phyloP scores from a whole-genome alignment of 1,140 invertebrate species.

The Hycleus phaleratus region DNA sequence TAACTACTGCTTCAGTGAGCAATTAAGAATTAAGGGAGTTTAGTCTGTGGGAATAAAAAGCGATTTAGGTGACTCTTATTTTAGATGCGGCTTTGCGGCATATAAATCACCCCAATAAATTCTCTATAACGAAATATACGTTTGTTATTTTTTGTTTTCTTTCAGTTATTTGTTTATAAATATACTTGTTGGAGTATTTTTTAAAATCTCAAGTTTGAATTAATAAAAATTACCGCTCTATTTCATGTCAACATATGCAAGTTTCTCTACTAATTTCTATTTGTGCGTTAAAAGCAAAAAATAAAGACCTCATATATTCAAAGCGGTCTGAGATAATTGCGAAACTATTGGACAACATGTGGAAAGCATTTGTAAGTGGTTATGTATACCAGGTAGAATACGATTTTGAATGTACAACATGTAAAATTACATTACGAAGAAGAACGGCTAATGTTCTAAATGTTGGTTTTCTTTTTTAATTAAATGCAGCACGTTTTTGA shows the following conservation, averaged over 20 bases:
- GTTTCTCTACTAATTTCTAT: no score
- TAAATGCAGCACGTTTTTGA: conserved; percentile 25
- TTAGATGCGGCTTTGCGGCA: conserved; percentile 14
- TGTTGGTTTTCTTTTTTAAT: conserved; percentile 12
- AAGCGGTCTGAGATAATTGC: conserved; percentile 37
- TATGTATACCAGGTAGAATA: conserved; percentile 31
- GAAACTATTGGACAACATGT: conserved; percentile 41
- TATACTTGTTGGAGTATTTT: no score
- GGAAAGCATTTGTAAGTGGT: conserved; percentile 39
- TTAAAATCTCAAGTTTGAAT: no score
- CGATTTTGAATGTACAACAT: conserved; percentile 4
- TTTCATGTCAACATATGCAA: no score
- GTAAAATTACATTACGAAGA: conserved; percentile 18
- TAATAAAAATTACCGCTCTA: no score
- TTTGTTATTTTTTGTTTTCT: no score
- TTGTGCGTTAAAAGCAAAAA: neutral
- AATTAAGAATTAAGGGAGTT: conserved; percentile 41
- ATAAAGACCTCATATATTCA: conserved; percentile 20
- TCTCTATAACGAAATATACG: neutral
- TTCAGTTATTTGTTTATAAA: no score
- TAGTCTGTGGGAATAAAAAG: conserved; percentile 36
- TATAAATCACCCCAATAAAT: conserved; percentile 20
- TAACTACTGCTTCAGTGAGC: conserved; percentile 41
- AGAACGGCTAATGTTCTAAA: conserved; percentile 15
- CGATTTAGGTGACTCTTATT: conserved; percentile 36